Evolutionary conservation across 2,888 invertebrate species (phyloP).

Genomic region (Drosophila fulvimacula): DNA sequence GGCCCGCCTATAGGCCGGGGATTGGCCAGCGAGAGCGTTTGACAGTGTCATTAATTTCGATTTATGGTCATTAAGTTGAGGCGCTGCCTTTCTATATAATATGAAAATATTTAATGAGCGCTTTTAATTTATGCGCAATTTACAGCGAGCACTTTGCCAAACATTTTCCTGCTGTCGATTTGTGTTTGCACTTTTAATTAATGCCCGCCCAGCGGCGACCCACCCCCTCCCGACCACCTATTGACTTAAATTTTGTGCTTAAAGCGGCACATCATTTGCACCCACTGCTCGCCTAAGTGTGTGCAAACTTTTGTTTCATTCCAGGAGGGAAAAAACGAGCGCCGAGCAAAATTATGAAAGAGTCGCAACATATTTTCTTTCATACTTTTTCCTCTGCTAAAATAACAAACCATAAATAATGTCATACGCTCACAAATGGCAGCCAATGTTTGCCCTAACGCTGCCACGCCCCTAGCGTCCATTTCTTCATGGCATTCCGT

Average conservation of each 20-base stretch:
- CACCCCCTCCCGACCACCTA: background rate
- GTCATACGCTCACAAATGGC: constrained; percentile 79
- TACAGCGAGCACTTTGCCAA: constrained; percentile 23
- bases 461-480: constrained; percentile 57
- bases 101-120: constrained; percentile 72
- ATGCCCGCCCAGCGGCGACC: constrained; percentile 27
- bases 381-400: constrained; percentile 70
- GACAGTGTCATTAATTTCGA: constrained; percentile 76
- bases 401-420: constrained; percentile 84
- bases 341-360: constrained; percentile 72
- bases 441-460: constrained; percentile 69
- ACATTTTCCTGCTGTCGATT: constrained; percentile 51
- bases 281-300: constrained; percentile 10
- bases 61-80: constrained; percentile 78
- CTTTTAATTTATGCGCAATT: constrained; percentile 71
- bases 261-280: constrained; percentile 42
- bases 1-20: constrained; percentile 24
- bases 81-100: constrained; percentile 57
- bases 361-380: constrained; percentile 78
- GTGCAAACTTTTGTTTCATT: constrained; percentile 55
- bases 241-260: constrained; percentile 59
- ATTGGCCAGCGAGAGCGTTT: constrained; percentile 32
- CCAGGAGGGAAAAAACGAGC: constrained; percentile 1
- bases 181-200: constrained; percentile 65
- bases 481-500: constrained; percentile 27